Conservation (phyloP, 92 coral and sea anemone species). For the Zoanthus sociatus region DNA sequence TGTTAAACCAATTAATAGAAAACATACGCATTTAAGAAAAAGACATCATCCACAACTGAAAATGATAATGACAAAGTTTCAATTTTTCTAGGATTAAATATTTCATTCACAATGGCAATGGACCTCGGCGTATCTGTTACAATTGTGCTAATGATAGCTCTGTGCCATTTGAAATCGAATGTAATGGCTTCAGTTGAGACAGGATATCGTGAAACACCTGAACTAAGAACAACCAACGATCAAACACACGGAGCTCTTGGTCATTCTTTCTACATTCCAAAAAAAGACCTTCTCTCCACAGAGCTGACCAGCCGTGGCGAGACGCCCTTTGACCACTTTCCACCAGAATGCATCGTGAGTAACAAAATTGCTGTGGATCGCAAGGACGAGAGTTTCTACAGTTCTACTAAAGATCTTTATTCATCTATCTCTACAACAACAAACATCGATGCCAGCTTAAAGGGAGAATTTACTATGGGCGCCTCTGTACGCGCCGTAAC, state of each 20-base stretch:
- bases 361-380: conserved; percentile 11
- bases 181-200: neutral
- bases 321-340: conserved; percentile 3
- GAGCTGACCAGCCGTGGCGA: conserved; percentile 46
- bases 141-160: too few relatives aligned
- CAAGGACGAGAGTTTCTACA: conserved; percentile 64
- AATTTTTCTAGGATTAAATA: too few relatives aligned
- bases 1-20: too few relatives aligned
- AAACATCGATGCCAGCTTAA: conserved; percentile 50
- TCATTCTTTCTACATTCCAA: conserved; percentile 19
- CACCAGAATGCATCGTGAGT: conserved; percentile 22
- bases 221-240: neutral
- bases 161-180: neutral
- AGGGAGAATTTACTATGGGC: conserved; percentile 57
- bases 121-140: too few relatives aligned
- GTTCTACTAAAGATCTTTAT: conserved; percentile 61
- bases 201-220: neutral
- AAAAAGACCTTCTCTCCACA: conserved; percentile 57
- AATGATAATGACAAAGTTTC: too few relatives aligned
- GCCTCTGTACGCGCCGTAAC: conserved; percentile 64
- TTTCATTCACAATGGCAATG: too few relatives aligned
- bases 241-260: conserved; percentile 29
- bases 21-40: too few relatives aligned
- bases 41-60: too few relatives aligned
- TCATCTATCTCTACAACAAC: conserved; percentile 54